Evolutionary conservation across 1,140 invertebrate species (phyloP), one percentile per base, ranked within the genome.

Genomic region (Platorchestia sp.): DNA sequence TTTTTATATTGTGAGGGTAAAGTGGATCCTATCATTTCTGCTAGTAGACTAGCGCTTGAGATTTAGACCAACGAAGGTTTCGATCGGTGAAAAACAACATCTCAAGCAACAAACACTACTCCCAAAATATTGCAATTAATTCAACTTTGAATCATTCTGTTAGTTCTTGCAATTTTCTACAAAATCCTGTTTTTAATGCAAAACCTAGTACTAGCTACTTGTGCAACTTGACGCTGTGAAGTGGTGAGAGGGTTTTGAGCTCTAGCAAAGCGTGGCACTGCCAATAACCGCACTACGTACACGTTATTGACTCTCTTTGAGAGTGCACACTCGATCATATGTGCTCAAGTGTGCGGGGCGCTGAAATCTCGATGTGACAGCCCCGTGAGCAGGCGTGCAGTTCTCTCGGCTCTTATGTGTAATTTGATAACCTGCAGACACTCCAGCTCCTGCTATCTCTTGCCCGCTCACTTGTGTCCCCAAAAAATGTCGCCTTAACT

Each of bases 381-480:
- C 59, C 7, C 59, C 59, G 59, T 75, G 59, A 75, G 59, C 59
- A 75, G 27, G 59, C 59, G 59, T 75, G 59, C 59, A 75, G 59
- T 75, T 75, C 87, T 90, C 41, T 44, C 87, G 42, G 87, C 87
- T 90, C 87, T 90, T 44, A 90, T 90, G 44, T 90, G 87, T 90
- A 90, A 90, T 90, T 90, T 44, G 87, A 90, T 90, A 90, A 90
- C 87, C 87, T 90, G 87, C 44, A 90, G 87, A 90, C 87, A 90
- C 87, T 90, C 87, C 87, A 90, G 42, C 87, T 90, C 19, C 87
- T 90, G 41, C 87, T 90, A 90, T 90, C 87, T 90, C 87, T 90
- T 90, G 3, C 87, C 41, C 36, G 87, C 87, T 90, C 19, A 19
- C 87, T 90, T 44, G 44, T 22, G 44, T 90, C 87, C 41, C 87